Base-by-base conservation (phyloP, 2,888 invertebrate species). In the Andrena bucephala region DNA sequence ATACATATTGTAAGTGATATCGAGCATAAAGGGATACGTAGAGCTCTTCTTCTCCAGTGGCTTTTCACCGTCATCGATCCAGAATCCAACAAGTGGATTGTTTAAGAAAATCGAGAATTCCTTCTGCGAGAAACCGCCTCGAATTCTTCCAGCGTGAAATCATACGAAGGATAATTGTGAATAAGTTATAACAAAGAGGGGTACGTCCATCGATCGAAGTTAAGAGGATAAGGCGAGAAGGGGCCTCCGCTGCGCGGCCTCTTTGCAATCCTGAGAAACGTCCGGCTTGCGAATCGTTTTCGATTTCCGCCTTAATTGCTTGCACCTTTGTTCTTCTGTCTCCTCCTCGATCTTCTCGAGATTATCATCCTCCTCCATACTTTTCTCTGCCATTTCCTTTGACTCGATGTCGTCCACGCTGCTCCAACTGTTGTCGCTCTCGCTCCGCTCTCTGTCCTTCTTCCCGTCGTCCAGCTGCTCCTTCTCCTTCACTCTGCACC, bases 401-500 rank as follows among this genome's bases (percentile, higher is more conserved):
- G 85, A 60, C 74, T 85, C 85, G 42, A 87, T 86, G 29, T 91
- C 90, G 52, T 93, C 93, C n/a, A 89, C 88, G 84, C 92, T 91
- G 84, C 91, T 91, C 92, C 93, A 93, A 77, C 91, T 91, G 7
- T 86, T 85, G 8, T 91, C 91, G 77, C 91, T 92, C 62, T 89
- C 92, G 83, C 92, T 92, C 0, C 66, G 85, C 36, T 90, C 87
- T 7, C 78, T 80, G 29, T 85, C 86, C 36, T 84, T 85, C 29
- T 74, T 81, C 5, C 5, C 33, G 1, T 70, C 85, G 27, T 80
- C 85, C 8, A 76, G 8, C 5, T 66, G 70, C 5, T 70, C 80
- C 8, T 83, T 80, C 20, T 42, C 71, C 7, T 57, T 81, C n/a
- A 69, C 77, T 10, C 68, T 48, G 16, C 63, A 75, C 29, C 81